Conservation (phyloP, 2,797 vertebrate species). For the Myotis myotis region DNA sequence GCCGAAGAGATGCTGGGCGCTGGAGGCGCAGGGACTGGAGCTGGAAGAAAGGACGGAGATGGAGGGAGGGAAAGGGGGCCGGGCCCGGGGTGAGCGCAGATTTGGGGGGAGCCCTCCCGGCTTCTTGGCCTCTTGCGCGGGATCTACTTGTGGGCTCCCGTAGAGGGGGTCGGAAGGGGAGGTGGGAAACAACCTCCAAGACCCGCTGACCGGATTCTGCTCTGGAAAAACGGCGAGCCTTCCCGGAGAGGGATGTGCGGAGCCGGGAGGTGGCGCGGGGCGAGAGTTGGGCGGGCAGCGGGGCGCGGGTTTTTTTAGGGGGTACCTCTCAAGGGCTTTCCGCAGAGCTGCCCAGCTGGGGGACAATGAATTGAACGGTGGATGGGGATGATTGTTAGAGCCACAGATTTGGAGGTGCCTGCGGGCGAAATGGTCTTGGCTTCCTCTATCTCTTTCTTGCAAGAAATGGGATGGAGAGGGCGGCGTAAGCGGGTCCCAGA, state of each 20-base stretch:
- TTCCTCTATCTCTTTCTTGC: neutral
- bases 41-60: neutral
- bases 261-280: neutral
- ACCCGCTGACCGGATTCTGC: neutral
- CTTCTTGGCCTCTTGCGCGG: neutral
- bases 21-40: neutral
- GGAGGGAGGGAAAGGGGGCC: neutral
- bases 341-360: neutral
- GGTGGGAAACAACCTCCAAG: slow-evolving; percentile 18
- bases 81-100: neutral
- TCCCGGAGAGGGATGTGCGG: neutral
- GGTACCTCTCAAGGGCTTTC: neutral
- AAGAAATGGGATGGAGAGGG: neutral
- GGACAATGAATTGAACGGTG: neutral
- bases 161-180: neutral
- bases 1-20: neutral
- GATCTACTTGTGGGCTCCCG: neutral
- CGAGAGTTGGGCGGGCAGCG: neutral
- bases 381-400: neutral
- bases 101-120: slow-evolving; percentile 24
- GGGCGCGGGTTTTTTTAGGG: neutral
- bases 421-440: neutral
- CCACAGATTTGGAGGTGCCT: neutral
- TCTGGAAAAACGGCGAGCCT: neutral
- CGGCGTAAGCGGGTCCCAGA: neutral